Base-by-base conservation (phyloP, 2,888 invertebrate genomes). In the Sylvicola cinctus region DNA sequence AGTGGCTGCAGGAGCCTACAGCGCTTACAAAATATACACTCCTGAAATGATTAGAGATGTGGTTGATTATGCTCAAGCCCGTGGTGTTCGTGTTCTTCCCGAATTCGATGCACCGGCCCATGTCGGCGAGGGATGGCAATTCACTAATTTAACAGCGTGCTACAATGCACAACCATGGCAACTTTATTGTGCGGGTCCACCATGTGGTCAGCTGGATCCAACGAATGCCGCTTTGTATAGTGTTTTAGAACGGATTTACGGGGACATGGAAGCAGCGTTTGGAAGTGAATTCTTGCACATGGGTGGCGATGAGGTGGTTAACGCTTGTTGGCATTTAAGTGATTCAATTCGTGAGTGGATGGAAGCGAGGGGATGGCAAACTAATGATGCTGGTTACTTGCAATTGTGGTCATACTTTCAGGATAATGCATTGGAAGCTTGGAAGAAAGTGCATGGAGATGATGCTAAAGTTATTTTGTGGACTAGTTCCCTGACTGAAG, bases 261-360 rank as follows among this genome's bases (percentile, higher is more conserved):
- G 51, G 1, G 79, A 79, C 42, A 74, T 79, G 70, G 50, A 74
- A 3, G 60, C 34, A 14, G 26, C 34, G 29, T 33, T 35, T 25
- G 28, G 33, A 32, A 13, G 29, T 25, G 76, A 76, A 45, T 62
- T 78, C 4, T 79, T 79, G 60, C 80, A 80, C 51, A 78, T 78
- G 77, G 80, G 80, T 1, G 80, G 79, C 0, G 79, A 79, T 46
- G 79, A 80, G 50, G 76, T 73, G 2, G 65, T 55, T 46, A 58
- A 61, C 37, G 45, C 55, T 4, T 80, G 80, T 49, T 80, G 79
- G 80, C 74, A 73, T 45, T 62, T 68, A 0, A 71, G 71, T 0
- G 49, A 59, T 2, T 59, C 60, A 39, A 72, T 81, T 34, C 65
- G 60, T 36, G 52, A 65, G 20, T 75, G 70, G 63, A 74, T 76